Percentiles rank a stretch among this genome's conserved stretches.
These are phyloP conservation scores for Chamaea fasciata DNA, from an alignment of 2,113 vertebrate genomes.

Conservation along the genomic window DNA sequence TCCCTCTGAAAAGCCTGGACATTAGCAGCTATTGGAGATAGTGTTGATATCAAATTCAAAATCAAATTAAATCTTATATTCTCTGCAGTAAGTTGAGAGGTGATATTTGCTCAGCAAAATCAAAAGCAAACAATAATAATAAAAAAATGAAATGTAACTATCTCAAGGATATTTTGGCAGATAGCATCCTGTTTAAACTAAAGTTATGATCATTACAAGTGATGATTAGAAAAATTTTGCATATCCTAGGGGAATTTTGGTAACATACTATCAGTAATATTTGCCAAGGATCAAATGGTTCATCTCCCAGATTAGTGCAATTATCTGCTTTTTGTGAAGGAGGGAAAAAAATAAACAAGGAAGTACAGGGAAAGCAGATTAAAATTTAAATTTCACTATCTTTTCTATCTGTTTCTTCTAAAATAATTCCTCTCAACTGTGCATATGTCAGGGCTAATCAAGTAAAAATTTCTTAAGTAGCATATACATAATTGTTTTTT, in stretches of 20 bases:
- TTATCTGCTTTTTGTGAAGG: neutral
- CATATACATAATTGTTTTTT: neutral
- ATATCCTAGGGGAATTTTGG: neutral
- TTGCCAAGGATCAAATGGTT: neutral
- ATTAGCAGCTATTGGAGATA: neutral
- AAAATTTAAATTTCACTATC: neutral
- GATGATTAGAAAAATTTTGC: neutral
- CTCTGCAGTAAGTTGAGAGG: neutral
- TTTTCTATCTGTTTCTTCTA: neutral
- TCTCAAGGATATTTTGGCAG: neutral
- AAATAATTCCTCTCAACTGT: neutral
- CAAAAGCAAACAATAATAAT: neutral
- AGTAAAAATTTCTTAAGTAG: neutral
- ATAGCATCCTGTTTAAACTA: neutral
- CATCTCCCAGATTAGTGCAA: neutral
- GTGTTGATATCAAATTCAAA: neutral
- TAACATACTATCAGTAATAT: neutral
- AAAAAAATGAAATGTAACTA: neutral
- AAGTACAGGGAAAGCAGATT: neutral
- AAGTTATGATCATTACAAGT: neutral
- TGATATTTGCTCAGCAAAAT: neutral
- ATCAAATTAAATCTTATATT: neutral
- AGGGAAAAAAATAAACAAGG: neutral
- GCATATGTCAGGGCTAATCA: neutral
- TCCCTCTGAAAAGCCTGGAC: neutral